These are phyloP conservation scores for Drosophila anomalipes DNA, from an alignment of 2,888 invertebrate species.

Conservation along the genomic window DNA sequence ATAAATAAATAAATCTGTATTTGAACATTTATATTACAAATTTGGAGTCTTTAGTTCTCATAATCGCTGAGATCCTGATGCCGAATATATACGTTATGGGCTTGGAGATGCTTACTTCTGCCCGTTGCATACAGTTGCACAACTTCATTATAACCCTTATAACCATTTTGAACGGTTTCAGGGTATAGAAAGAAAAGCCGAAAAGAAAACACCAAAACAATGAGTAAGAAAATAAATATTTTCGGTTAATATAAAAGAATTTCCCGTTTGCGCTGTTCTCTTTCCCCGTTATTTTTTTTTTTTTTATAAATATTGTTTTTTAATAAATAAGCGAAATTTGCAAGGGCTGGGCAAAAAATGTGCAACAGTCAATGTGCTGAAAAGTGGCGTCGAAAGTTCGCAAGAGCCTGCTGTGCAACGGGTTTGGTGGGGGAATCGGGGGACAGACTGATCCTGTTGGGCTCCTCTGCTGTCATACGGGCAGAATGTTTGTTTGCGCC, in stretches of 20 bases:
- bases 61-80: not conserved
- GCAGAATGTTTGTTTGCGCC: constrained; percentile 47
- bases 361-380: constrained; percentile 74
- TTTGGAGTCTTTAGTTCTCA: not conserved
- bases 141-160: not conserved
- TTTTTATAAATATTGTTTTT: constrained; percentile 28
- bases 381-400: constrained; percentile 66
- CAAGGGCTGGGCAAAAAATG: constrained; percentile 47
- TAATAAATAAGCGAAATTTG: constrained; percentile 70
- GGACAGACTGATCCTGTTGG: constrained; percentile 7
- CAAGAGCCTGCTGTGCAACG: constrained; percentile 35
- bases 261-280: constrained; percentile 22
- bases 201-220: constrained; percentile 21
- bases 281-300: constrained; percentile 31
- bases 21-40: not conserved
- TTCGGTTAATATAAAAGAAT: constrained; percentile 68
- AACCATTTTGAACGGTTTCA: not conserved
- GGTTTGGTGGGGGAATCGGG: not conserved
- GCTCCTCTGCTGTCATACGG: constrained; percentile 1
- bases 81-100: not conserved
- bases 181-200: constrained; percentile 1
- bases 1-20: not conserved
- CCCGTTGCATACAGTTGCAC: not conserved
- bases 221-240: constrained; percentile 64
- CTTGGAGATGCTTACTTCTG: not conserved